Conservation (phyloP, 2,113 vertebrate species). For the Prochilodus magdalenae region DNA sequence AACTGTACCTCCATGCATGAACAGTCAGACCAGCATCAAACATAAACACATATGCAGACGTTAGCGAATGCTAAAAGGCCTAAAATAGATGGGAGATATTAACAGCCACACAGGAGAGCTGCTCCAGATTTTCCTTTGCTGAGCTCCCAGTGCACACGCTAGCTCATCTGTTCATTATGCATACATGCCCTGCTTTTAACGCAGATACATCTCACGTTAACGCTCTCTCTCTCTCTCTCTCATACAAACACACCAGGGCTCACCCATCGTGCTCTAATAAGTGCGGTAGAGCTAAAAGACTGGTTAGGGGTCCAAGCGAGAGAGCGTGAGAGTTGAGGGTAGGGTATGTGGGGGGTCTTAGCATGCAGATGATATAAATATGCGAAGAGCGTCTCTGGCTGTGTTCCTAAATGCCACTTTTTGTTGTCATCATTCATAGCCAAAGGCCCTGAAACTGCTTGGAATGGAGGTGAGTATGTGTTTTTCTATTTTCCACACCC, state of each 20-base stretch:
- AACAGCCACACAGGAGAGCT: constrained; percentile 66
- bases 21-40: constrained; percentile 18
- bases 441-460: constrained; percentile 97
- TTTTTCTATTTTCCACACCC: constrained; percentile 6
- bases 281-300: background rate
- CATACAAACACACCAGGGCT: background rate
- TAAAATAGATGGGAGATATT: constrained; percentile 73
- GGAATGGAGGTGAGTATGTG: constrained; percentile 94
- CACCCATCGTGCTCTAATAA: background rate
- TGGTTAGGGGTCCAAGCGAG: background rate
- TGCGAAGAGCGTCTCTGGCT: constrained; percentile 43
- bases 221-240: background rate
- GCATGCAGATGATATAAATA: background rate
- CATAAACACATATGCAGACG: constrained; percentile 55
- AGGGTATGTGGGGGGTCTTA: background rate
- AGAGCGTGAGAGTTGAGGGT: too few relatives aligned
- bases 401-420: constrained; percentile 69
- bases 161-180: constrained; percentile 75
- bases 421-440: constrained; percentile 83
- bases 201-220: constrained; percentile 33
- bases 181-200: constrained; percentile 69
- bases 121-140: constrained; percentile 69
- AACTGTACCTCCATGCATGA: background rate
- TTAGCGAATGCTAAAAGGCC: constrained; percentile 23
- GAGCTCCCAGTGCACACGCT: constrained; percentile 59